Evolutionary conservation across 2,797 vertebrate genomes (phyloP).

Genomic region (Argya squamiceps): DNA sequence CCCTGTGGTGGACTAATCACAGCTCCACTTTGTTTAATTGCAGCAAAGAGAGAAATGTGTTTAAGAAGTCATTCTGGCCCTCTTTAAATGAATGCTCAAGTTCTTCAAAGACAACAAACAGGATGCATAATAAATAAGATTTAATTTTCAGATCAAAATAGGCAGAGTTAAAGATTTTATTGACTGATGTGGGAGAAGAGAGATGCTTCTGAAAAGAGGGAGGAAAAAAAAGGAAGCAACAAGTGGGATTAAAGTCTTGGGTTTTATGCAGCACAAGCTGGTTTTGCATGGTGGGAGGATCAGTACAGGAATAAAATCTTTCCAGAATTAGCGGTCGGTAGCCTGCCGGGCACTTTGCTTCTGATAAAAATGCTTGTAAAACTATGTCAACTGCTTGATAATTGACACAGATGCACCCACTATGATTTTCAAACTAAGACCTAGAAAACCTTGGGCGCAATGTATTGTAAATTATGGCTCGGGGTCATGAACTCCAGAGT

Average conservation of each 20-base stretch:
- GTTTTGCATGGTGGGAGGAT: conserved; percentile 80
- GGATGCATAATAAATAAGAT: conserved; percentile 90
- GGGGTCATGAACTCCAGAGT: conserved; percentile 86
- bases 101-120: conserved; percentile 94
- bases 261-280: conserved; percentile 79
- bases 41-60: conserved; percentile 98
- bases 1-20: conserved; percentile 99
- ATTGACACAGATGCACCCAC: conserved; percentile 84
- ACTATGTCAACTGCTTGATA: conserved; percentile 81
- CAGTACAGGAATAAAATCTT: conserved; percentile 79
- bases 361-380: conserved; percentile 83
- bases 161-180: conserved; percentile 84
- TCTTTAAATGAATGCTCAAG: conserved; percentile 93
- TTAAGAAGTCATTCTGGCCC: conserved; percentile 99
- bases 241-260: conserved; percentile 85
- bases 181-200: conserved; percentile 81
- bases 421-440: conserved; percentile 83
- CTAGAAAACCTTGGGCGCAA: conserved; percentile 78
- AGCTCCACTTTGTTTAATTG: conserved; percentile 99
- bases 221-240: conserved; percentile 78
- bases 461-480: conserved; percentile 85
- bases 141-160: conserved; percentile 86
- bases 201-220: conserved; percentile 65
- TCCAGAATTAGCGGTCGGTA: conserved; percentile 75
- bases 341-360: conserved; percentile 75